These are phyloP conservation scores for Chelon auratus DNA, from an alignment of 2,797 vertebrate species.

Conservation along the genomic window DNA sequence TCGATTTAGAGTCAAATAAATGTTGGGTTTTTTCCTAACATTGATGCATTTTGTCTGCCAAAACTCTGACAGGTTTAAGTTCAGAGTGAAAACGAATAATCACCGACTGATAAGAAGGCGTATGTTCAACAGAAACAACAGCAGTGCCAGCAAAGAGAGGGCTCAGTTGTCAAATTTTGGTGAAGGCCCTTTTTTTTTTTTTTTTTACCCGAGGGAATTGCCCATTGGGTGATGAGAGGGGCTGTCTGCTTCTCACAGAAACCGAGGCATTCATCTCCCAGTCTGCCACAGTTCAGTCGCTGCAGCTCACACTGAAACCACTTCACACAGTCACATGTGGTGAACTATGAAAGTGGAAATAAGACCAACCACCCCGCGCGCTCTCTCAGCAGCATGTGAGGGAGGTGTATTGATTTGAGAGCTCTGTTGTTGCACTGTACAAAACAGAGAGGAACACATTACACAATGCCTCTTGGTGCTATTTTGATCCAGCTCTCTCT, in stretches of 20 bases:
- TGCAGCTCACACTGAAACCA: conserved; percentile 61
- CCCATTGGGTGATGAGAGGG: conserved; percentile 31
- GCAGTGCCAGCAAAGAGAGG: conserved; percentile 5
- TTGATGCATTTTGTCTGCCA: conserved; percentile 25
- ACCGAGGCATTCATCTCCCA: conserved; percentile 29
- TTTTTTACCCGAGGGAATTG: conserved; percentile 18
- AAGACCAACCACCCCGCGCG: conserved; percentile 55
- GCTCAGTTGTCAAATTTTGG: conserved; percentile 33
- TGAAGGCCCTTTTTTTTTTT: conserved; percentile 18
- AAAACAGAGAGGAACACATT: conserved; percentile 75
- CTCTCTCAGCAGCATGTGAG: conserved; percentile 70
- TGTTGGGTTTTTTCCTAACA: conserved; percentile 53
- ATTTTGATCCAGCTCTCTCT: conserved; percentile 75
- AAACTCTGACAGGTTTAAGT: conserved; percentile 18
- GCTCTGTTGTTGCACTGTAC: conserved; percentile 68
- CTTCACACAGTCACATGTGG: conserved; percentile 73
- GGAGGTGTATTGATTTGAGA: conserved; percentile 81
- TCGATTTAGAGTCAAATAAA: conserved; percentile 62
- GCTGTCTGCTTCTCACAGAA: conserved; percentile 13
- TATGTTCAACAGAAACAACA: conserved; percentile 26
- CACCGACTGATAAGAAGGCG: conserved; percentile 23
- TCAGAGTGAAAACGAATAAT: conserved; percentile 22
- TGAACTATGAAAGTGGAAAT: conserved; percentile 71
- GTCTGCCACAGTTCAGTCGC: conserved; percentile 36
- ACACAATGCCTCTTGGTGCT: conserved; percentile 78